Conservation (phyloP, 1,140 invertebrate genomes). For the Neodiprion pinetum region DNA sequence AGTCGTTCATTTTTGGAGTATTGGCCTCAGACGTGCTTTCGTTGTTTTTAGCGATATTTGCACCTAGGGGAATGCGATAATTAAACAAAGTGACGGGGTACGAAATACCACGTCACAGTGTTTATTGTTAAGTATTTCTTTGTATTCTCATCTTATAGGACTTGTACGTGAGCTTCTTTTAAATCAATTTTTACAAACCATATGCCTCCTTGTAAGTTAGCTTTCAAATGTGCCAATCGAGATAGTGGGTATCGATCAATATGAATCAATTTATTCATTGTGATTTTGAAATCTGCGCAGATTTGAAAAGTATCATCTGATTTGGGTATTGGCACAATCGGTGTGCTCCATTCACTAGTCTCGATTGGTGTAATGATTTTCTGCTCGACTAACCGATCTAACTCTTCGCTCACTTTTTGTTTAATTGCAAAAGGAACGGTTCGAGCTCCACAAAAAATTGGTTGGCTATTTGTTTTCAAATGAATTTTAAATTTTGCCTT, state of each 20-base stretch:
- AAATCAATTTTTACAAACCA: too few relatives aligned
- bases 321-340: conserved; percentile 33
- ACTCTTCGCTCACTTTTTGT: conserved; percentile 50
- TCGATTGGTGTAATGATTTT: conserved; percentile 30
- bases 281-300: conserved; percentile 57
- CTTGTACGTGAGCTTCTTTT: too few relatives aligned
- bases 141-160: too few relatives aligned
- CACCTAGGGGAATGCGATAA: too few relatives aligned
- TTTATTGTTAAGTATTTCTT: too few relatives aligned
- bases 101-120: too few relatives aligned
- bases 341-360: conserved; percentile 51
- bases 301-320: conserved; percentile 48
- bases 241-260: neutral
- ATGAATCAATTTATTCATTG: conserved; percentile 41
- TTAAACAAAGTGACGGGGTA: too few relatives aligned
- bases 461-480: conserved; percentile 5
- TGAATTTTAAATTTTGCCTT: conserved; percentile 12
- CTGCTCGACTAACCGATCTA: conserved; percentile 43
- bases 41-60: too few relatives aligned
- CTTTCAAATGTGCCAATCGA: too few relatives aligned
- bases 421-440: conserved; percentile 51
- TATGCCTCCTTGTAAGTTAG: too few relatives aligned
- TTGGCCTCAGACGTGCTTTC: too few relatives aligned
- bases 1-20: too few relatives aligned
- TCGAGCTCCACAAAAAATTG: conserved; percentile 18